These are phyloP conservation scores for Aegotheles bennettii DNA, from an alignment of 2,113 vertebrate genomes.

Conservation along the genomic window DNA sequence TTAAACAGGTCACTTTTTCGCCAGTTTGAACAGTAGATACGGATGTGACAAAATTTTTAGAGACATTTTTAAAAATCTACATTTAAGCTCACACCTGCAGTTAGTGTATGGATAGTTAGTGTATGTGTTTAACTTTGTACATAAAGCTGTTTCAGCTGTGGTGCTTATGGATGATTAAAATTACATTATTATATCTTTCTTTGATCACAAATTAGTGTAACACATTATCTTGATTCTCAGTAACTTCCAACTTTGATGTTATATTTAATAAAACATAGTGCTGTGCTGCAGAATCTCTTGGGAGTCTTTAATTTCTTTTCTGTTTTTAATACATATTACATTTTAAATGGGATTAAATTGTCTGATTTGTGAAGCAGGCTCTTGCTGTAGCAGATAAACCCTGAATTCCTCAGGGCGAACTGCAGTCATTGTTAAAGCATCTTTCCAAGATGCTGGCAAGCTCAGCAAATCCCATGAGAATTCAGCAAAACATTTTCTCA, in stretches of 20 bases:
- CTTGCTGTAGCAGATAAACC: conserved; percentile 49
- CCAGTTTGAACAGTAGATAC: not conserved
- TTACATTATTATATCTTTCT: conserved; percentile 47
- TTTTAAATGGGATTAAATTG: conserved; percentile 73
- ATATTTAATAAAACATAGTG: conserved; percentile 59
- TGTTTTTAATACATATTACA: conserved; percentile 33
- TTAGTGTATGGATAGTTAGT: not conserved
- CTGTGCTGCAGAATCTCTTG: conserved; percentile 37
- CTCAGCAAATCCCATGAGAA: not conserved
- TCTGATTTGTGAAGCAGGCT: conserved; percentile 69
- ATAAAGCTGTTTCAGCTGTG: not conserved
- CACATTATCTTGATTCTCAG: conserved; percentile 44
- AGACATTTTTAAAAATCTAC: not conserved
- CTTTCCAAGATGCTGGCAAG: conserved; percentile 13
- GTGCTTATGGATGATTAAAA: conserved; percentile 56
- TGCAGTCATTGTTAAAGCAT: not conserved
- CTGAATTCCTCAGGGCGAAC: not conserved
- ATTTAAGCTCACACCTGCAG: not conserved
- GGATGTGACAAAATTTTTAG: not conserved
- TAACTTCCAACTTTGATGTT: conserved; percentile 58
- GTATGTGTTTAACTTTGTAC: not conserved
- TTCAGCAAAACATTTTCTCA: not conserved
- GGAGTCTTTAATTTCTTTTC: conserved; percentile 65
- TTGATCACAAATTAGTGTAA: conserved; percentile 66
- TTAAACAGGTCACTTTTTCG: not conserved